Conservation (phyloP, 2,113 vertebrate genomes). For the Passer montanus region DNA sequence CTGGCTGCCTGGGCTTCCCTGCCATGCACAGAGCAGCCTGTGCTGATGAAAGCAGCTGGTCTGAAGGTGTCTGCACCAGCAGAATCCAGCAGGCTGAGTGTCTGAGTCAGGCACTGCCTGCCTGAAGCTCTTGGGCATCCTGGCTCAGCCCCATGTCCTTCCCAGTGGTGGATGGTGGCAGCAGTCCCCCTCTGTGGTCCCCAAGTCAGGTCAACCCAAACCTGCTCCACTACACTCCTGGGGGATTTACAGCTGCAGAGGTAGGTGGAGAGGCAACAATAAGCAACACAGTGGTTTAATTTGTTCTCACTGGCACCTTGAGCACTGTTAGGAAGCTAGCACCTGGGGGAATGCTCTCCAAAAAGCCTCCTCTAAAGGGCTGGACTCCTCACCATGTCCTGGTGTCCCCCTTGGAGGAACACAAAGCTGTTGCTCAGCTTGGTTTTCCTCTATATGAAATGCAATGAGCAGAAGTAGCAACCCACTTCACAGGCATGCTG, state of each 20-base stretch:
- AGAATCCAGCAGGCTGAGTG: not conserved
- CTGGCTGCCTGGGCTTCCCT: not conserved
- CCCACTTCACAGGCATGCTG: not conserved
- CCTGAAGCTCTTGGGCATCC: not conserved
- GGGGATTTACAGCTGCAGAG: not conserved
- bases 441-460: not conserved
- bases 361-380: not conserved
- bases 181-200: not conserved
- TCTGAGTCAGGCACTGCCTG: not conserved
- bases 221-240: not conserved
- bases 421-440: not conserved
- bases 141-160: rapidly evolving
- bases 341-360: not conserved
- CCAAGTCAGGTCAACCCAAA: not conserved
- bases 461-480: not conserved
- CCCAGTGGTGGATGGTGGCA: not conserved
- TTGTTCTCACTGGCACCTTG: not conserved
- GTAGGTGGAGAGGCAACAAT: rapidly evolving
- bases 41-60: not conserved
- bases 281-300: not conserved
- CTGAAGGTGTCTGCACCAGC: not conserved
- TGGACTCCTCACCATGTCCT: not conserved
- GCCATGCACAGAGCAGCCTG: not conserved
- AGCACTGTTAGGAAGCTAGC: not conserved
- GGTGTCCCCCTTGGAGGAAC: not conserved